A percentile compares a stretch with the other conserved stretches of the same genome.
phyloP scores from a whole-genome alignment of 2,113 vertebrate genomes.

The Donacobius atricapilla region DNA sequence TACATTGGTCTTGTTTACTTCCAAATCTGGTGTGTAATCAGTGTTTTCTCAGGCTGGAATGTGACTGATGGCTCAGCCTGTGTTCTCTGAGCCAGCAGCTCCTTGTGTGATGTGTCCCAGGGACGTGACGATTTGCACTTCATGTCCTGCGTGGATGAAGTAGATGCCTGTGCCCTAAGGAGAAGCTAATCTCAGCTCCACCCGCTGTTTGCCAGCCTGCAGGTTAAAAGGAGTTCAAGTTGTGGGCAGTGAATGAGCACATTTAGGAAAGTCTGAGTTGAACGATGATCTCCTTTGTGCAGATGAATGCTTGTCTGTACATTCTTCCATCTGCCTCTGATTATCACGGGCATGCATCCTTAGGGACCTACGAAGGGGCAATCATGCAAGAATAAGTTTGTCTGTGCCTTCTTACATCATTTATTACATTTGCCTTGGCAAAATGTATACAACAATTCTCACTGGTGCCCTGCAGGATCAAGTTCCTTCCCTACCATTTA shows the following conservation, averaged over 20 bases:
- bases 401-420: neutral
- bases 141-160: neutral
- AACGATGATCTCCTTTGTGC: neutral
- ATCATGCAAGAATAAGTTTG: neutral
- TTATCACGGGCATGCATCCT: neutral
- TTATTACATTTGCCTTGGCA: neutral
- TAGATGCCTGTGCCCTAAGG: neutral
- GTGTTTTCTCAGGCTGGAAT: neutral
- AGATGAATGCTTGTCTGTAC: neutral
- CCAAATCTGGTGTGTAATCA: neutral
- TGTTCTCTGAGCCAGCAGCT: neutral
- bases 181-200: neutral
- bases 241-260: neutral
- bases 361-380: neutral
- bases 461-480: neutral
- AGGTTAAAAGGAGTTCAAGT: neutral
- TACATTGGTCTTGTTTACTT: neutral
- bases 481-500: neutral
- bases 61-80: neutral
- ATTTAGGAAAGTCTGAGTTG: neutral
- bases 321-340: neutral
- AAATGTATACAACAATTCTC: neutral
- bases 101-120: neutral
- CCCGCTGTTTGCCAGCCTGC: rapidly evolving
- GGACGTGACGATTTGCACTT: neutral